phyloP scores from a whole-genome alignment of 2,113 vertebrate species.

The Hyperopisus bebe region DNA sequence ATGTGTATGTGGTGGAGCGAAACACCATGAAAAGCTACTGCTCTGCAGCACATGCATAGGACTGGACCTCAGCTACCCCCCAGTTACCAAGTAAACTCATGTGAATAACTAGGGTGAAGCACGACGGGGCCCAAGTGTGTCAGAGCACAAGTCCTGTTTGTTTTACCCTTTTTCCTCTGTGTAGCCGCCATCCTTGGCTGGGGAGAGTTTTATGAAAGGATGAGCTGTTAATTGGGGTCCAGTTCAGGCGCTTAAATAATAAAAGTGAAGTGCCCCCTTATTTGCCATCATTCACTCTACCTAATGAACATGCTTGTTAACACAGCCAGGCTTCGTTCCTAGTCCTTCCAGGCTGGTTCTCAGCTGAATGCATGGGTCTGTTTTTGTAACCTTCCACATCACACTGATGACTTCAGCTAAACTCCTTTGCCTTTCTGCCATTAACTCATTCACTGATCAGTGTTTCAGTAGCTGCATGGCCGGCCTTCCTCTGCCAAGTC shows the following conservation, averaged over 20 bases:
- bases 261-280: background rate
- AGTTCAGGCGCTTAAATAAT: background rate
- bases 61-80: background rate
- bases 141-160: background rate
- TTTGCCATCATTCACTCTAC: background rate
- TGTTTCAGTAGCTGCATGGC: background rate
- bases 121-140: background rate
- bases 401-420: background rate
- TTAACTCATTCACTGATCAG: background rate
- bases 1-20: background rate
- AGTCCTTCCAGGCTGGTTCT: background rate
- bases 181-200: background rate
- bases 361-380: background rate
- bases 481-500: constrained; percentile 2
- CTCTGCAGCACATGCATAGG: background rate
- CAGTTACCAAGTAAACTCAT: background rate
- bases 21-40: background rate
- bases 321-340: background rate
- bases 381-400: background rate
- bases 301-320: background rate
- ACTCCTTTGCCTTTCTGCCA: background rate
- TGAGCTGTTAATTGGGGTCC: background rate
- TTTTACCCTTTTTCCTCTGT: background rate
- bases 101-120: background rate
- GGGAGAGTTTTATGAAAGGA: background rate